Evolutionary conservation across 2,888 invertebrate genomes (phyloP).

Genomic region (Elaeidobius kamerunicus): DNA sequence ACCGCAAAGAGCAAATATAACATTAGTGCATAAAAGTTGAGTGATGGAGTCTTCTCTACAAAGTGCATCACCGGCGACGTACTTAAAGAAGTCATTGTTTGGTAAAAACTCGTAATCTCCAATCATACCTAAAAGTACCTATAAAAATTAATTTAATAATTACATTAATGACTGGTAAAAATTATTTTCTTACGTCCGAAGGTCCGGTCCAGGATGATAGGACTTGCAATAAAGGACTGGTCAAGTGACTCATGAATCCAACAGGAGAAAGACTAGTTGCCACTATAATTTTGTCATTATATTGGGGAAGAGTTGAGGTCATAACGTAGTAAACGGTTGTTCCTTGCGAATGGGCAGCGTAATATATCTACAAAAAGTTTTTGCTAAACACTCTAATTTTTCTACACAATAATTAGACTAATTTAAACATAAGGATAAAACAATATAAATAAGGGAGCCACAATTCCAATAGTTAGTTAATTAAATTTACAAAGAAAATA

Average conservation of each 20-base stretch:
- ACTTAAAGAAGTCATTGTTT: conserved; percentile 51
- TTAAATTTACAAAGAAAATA: too few species aligned
- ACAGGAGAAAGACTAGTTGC: conserved; percentile 70
- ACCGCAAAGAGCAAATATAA: conserved; percentile 44
- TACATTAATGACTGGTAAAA: not conserved
- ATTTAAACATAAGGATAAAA: too few species aligned
- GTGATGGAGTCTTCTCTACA: conserved; percentile 27
- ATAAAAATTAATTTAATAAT: not conserved
- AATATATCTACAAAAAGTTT: conserved; percentile 51
- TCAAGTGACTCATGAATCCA: conserved; percentile 58
- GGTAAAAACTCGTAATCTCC: conserved; percentile 64
- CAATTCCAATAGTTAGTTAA: too few species aligned
- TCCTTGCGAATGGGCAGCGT: not conserved
- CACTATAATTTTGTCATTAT: conserved; percentile 62
- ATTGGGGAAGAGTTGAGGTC: conserved; percentile 60
- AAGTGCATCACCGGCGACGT: conserved; percentile 31
- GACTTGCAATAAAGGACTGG: conserved; percentile 40
- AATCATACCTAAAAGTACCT: conserved; percentile 41
- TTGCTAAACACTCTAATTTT: too few species aligned
- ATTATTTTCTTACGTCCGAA: conserved; percentile 7
- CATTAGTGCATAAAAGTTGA: conserved; percentile 41
- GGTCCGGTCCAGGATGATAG: conserved; percentile 33
- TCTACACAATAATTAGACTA: too few species aligned
- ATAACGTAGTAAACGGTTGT: conserved; percentile 53
- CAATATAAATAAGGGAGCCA: too few species aligned